Conservation (phyloP, 2,888 invertebrate genomes). For the Notocelia uddmanniana region DNA sequence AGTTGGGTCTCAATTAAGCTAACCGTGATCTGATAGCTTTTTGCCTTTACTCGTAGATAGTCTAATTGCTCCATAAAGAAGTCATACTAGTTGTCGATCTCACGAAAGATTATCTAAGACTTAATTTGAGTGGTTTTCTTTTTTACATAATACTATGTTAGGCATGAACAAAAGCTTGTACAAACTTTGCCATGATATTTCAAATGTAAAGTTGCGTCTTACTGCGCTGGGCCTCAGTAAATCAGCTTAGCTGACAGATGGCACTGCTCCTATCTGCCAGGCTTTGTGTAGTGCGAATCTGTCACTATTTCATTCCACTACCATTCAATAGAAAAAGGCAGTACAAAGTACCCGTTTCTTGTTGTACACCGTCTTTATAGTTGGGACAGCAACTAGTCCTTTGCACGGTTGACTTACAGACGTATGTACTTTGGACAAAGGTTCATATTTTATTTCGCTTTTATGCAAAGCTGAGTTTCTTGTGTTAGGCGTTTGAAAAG, state of each 20-base stretch:
- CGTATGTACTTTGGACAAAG: constrained; percentile 44
- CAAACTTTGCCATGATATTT: constrained; percentile 10
- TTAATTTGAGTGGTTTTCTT: background rate
- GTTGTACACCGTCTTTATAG: background rate
- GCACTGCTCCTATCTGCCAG: constrained; percentile 68
- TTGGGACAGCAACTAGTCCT: constrained; percentile 28
- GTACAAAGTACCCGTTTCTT: constrained; percentile 5
- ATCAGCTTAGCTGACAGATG: constrained; percentile 81
- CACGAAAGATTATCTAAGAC: background rate
- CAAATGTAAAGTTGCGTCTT: constrained; percentile 56
- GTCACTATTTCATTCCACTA: constrained; percentile 56
- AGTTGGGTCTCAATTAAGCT: background rate
- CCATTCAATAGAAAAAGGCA: constrained; percentile 23
- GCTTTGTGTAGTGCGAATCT: constrained; percentile 70
- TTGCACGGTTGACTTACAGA: constrained; percentile 52
- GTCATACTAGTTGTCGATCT: background rate
- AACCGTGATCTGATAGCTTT: background rate
- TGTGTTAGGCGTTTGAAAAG: background rate
- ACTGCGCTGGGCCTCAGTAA: constrained; percentile 68
- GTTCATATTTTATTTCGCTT: constrained; percentile 47
- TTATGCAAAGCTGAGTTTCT: constrained; percentile 26
- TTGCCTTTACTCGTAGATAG: background rate
- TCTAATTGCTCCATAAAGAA: background rate
- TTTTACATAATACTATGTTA: background rate
- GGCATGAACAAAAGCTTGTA: constrained; percentile 2